Conservation (phyloP, 1,140 invertebrate species). For the Drosophila micromelanica region DNA sequence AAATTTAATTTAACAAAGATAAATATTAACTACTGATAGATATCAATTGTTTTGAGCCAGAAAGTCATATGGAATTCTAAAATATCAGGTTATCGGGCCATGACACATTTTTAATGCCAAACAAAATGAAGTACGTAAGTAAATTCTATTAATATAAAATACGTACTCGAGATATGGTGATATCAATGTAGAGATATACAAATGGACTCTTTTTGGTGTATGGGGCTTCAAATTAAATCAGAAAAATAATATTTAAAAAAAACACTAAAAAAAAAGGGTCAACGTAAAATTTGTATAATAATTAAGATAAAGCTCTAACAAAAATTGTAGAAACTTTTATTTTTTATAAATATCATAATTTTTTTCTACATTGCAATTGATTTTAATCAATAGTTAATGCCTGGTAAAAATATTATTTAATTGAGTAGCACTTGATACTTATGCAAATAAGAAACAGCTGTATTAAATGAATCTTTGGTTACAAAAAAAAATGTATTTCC, state of each 20-base stretch:
- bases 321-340: background rate
- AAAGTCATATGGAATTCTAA: background rate
- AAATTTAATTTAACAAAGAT: background rate
- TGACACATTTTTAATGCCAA: slow-evolving; percentile 25
- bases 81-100: slow-evolving; percentile 11
- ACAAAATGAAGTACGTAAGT: slow-evolving; percentile 12
- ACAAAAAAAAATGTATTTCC: too few relatives aligned
- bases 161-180: slow-evolving; percentile 37
- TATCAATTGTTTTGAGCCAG: background rate
- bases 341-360: too few relatives aligned
- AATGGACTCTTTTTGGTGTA: background rate
- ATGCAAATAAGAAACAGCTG: too few relatives aligned
- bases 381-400: too few relatives aligned
- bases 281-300: background rate
- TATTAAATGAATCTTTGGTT: too few relatives aligned
- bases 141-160: slow-evolving; percentile 38
- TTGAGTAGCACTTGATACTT: too few relatives aligned
- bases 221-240: background rate
- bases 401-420: too few relatives aligned
- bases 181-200: slow-evolving; percentile 22
- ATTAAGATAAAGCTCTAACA: background rate
- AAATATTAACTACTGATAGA: background rate
- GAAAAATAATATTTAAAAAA: background rate
- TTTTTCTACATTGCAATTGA: too few relatives aligned
- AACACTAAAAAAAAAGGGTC: background rate